These are phyloP conservation scores for Dione vanillae DNA, from an alignment of 2,888 invertebrate genomes.

Conservation along the genomic window DNA sequence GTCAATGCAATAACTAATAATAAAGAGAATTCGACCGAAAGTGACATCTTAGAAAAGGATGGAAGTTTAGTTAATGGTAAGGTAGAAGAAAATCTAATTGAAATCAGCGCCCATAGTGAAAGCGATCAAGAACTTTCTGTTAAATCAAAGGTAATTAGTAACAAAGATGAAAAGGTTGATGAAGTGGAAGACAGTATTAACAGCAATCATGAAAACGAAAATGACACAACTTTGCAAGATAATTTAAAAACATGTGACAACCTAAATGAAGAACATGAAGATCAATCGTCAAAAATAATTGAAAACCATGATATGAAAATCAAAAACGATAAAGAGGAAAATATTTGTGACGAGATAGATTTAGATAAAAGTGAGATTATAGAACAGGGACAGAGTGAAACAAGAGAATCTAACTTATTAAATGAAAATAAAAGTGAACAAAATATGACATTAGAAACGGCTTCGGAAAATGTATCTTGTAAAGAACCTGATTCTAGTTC, in stretches of 20 bases:
- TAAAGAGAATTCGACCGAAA: slow-evolving; percentile 38
- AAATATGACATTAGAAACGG: background rate
- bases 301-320: background rate
- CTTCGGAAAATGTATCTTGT: background rate
- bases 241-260: background rate
- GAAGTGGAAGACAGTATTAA: background rate
- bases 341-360: background rate
- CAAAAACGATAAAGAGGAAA: background rate
- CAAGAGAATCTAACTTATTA: background rate
- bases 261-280: background rate
- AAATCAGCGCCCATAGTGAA: background rate
- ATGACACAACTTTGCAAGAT: background rate
- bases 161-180: background rate
- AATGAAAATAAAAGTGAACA: background rate
- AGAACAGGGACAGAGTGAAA: background rate
- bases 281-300: background rate
- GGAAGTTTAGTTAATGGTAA: slow-evolving; percentile 9
- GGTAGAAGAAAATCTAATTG: background rate
- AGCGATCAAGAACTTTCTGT: background rate
- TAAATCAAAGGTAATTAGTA: background rate
- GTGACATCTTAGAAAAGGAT: slow-evolving; percentile 12
- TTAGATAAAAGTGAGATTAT: background rate
- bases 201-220: background rate
- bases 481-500: background rate
- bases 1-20: slow-evolving; percentile 3